These are phyloP conservation scores for Phorcus lineatus DNA, from an alignment of 2,888 invertebrate genomes.

Conservation along the genomic window DNA sequence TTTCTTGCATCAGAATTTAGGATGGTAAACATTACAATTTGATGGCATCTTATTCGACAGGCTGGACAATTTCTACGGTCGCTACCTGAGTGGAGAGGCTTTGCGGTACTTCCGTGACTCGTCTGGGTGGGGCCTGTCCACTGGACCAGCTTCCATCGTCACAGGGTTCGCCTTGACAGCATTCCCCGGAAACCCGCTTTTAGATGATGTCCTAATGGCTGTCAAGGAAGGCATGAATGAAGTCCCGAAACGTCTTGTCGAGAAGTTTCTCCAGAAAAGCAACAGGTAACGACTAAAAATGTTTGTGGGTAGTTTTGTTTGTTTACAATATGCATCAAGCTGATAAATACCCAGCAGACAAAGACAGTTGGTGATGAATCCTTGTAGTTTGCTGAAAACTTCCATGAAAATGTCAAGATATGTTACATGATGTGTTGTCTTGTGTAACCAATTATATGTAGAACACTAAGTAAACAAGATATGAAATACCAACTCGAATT, in stretches of 20 bases:
- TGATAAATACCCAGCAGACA: too few relatives aligned
- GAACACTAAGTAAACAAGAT: too few relatives aligned
- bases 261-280: neutral
- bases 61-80: neutral
- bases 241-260: neutral
- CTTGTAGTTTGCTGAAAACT: too few relatives aligned
- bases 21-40: too few relatives aligned
- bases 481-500: too few relatives aligned
- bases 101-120: neutral
- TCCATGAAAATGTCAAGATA: too few relatives aligned
- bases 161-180: neutral
- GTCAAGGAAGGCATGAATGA: neutral
- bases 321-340: too few relatives aligned
- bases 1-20: too few relatives aligned
- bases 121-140: neutral
- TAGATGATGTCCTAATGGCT: neutral
- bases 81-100: neutral
- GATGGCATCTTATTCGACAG: neutral
- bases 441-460: too few relatives aligned
- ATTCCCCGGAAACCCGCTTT: neutral
- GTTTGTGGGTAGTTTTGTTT: too few relatives aligned
- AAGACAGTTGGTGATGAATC: too few relatives aligned
- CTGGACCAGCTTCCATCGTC: neutral
- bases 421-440: too few relatives aligned
- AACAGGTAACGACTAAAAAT: neutral